Percentiles rank a stretch among this genome's conserved stretches.
These are phyloP conservation scores for Phoxinus phoxinus DNA, from an alignment of 2,113 vertebrate species.

Conservation along the genomic window DNA sequence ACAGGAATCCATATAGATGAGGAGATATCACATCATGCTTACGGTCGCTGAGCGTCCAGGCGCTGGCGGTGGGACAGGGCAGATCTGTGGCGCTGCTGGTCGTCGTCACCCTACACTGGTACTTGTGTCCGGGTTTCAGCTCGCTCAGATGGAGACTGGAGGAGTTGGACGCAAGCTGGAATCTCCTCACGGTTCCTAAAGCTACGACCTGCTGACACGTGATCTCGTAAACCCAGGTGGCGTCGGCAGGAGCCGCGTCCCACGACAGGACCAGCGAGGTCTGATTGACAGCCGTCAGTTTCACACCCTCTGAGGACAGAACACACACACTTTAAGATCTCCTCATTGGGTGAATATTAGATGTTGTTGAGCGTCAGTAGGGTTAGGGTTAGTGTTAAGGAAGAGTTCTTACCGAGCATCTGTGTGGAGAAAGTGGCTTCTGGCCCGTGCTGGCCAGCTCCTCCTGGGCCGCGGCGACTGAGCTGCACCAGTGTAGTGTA, in stretches of 20 bases:
- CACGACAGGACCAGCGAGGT: slow-evolving; percentile 82
- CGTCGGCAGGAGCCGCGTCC: slow-evolving; percentile 74
- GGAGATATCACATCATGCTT: slow-evolving; percentile 59
- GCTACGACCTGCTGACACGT: slow-evolving; percentile 72
- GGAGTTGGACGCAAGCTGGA: slow-evolving; percentile 76
- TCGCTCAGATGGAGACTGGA: slow-evolving; percentile 73
- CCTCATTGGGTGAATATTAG: neutral
- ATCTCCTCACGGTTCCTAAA: slow-evolving; percentile 58
- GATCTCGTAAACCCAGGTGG: slow-evolving; percentile 79
- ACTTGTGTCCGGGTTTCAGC: slow-evolving; percentile 80
- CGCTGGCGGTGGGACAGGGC: slow-evolving; percentile 77
- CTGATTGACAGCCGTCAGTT: slow-evolving; percentile 78
- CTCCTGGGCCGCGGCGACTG: slow-evolving; percentile 79
- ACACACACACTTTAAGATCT: neutral
- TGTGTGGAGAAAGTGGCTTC: slow-evolving; percentile 80
- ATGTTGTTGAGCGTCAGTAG: neutral
- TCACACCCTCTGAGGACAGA: slow-evolving; percentile 76
- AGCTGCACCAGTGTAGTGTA: slow-evolving; percentile 84
- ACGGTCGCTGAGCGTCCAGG: slow-evolving; percentile 89
- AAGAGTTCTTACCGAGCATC: slow-evolving; percentile 74
- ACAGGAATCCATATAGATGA: neutral
- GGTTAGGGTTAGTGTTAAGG: too few relatives aligned
- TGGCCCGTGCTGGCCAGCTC: slow-evolving; percentile 83
- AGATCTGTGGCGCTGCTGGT: slow-evolving; percentile 78
- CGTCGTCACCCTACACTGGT: slow-evolving; percentile 79